Evolutionary conservation across 2,797 vertebrate genomes (phyloP).

Genomic region (Orestias chungarensis): DNA sequence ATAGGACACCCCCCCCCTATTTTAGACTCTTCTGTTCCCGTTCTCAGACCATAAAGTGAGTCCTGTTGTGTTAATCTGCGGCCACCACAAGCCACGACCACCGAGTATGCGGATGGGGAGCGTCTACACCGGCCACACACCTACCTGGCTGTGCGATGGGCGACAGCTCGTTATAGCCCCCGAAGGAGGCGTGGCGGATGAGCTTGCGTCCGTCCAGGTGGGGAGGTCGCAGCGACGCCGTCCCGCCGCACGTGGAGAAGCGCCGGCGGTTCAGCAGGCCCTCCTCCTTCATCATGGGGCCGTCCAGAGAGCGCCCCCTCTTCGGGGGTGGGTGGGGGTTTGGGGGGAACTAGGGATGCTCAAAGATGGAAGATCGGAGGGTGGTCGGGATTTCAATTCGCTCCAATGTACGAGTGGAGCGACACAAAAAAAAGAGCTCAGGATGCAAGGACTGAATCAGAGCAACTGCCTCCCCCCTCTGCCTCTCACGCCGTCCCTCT

Average conservation of each 20-base stretch:
- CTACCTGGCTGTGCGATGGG: slow-evolving; percentile 90
- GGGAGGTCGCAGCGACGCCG: slow-evolving; percentile 83
- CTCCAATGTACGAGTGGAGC: slow-evolving; percentile 30
- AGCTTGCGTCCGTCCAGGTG: slow-evolving; percentile 92
- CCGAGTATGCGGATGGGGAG: background rate
- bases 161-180: slow-evolving; percentile 94
- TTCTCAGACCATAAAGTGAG: background rate
- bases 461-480: slow-evolving; percentile 45
- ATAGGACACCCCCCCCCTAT: too few species aligned
- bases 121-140: slow-evolving; percentile 42
- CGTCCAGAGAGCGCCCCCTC: slow-evolving; percentile 41
- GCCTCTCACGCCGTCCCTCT: slow-evolving; percentile 22
- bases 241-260: slow-evolving; percentile 91
- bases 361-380: slow-evolving; percentile 21
- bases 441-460: slow-evolving; percentile 38
- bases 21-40: too few species aligned
- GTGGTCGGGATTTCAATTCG: slow-evolving; percentile 31
- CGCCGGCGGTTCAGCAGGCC: slow-evolving; percentile 87
- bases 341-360: slow-evolving; percentile 11
- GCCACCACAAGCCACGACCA: slow-evolving; percentile 5
- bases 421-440: slow-evolving; percentile 46
- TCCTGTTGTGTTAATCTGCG: background rate
- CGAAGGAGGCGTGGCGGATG: slow-evolving; percentile 96
- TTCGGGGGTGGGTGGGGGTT: slow-evolving; percentile 1
- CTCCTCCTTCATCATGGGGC: slow-evolving; percentile 92